Evolutionary conservation across 2,888 invertebrate species (phyloP).

Genomic region (Xestia ashworthii): DNA sequence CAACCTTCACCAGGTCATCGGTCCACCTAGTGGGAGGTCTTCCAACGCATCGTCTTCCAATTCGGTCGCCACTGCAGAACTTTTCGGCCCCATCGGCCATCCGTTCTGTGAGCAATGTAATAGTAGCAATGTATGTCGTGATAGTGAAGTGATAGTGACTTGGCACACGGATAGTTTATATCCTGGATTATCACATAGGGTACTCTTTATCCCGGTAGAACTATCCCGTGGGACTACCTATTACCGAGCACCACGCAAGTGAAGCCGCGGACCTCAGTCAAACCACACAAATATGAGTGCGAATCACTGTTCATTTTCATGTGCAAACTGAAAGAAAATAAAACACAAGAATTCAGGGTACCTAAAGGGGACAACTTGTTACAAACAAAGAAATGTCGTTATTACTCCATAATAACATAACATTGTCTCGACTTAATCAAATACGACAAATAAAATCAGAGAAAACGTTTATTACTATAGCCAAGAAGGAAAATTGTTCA

Average conservation of each 20-base stretch:
- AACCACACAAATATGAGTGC: background rate
- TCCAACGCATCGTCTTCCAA: too few relatives aligned
- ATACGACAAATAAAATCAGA: constrained; percentile 14
- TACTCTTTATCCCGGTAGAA: too few relatives aligned
- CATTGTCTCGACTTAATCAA: background rate
- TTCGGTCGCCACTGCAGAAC: too few relatives aligned
- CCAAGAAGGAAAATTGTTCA: background rate
- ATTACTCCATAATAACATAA: constrained; percentile 2
- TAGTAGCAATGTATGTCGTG: too few relatives aligned
- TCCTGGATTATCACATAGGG: too few relatives aligned
- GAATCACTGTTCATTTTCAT: background rate
- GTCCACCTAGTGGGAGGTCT: too few relatives aligned
- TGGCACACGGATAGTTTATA: background rate
- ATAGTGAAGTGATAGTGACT: too few relatives aligned
- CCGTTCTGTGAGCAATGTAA: too few relatives aligned
- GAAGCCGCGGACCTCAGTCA: background rate
- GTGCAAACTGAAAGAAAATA: background rate
- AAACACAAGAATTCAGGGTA: background rate
- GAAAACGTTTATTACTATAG: background rate
- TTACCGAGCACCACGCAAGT: background rate
- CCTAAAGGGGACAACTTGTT: background rate
- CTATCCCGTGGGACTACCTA: too few relatives aligned
- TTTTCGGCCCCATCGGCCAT: too few relatives aligned
- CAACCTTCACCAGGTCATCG: too few relatives aligned
- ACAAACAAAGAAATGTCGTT: background rate